Evolutionary conservation across 2,797 vertebrate genomes (phyloP).

Genomic region (Microtus obscurus): DNA sequence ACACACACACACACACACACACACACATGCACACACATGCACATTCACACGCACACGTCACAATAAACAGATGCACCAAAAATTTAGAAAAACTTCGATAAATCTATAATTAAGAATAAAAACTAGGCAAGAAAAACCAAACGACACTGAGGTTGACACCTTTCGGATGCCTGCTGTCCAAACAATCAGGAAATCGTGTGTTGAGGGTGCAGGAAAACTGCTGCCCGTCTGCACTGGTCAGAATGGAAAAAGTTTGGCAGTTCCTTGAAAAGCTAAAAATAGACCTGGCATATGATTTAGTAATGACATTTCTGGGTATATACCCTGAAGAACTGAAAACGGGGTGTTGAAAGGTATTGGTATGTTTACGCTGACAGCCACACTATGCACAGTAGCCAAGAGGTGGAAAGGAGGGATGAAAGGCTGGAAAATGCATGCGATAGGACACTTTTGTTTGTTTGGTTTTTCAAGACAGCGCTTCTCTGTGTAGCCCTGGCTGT

Average conservation of each 20-base stretch:
- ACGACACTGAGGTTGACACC: neutral
- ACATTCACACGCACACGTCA: neutral
- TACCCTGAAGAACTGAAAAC: slow-evolving; percentile 31
- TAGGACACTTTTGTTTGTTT: neutral
- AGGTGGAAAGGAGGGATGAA: neutral
- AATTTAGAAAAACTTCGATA: neutral
- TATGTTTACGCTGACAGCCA: neutral
- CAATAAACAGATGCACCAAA: neutral
- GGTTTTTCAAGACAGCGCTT: neutral
- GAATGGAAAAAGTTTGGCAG: neutral
- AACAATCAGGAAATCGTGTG: neutral
- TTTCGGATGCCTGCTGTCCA: neutral
- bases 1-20: neutral
- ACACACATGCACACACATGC: no score
- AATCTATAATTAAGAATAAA: neutral
- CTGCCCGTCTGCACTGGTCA: neutral
- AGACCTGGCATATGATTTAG: slow-evolving; percentile 39
- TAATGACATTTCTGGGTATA: neutral
- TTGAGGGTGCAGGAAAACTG: neutral
- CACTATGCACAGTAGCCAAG: neutral
- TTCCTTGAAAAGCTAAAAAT: slow-evolving; percentile 45
- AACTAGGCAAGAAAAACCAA: neutral
- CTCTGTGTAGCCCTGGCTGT: neutral
- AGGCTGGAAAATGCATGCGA: neutral
- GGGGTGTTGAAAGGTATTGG: neutral